Conservation (phyloP, 2,113 vertebrate genomes). For the Danionella cerebrum region DNA sequence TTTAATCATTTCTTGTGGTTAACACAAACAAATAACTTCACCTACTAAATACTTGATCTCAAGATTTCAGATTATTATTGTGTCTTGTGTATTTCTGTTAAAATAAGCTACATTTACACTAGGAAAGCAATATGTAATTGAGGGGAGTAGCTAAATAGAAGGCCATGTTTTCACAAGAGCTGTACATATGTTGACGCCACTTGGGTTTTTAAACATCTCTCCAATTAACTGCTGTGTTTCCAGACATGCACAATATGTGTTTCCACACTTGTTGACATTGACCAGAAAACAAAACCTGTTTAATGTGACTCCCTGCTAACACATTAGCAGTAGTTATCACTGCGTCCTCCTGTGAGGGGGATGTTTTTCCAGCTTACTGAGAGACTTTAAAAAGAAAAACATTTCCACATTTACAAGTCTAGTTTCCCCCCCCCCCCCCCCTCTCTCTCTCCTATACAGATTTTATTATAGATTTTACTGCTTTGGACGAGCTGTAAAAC, state of each 20-base stretch:
- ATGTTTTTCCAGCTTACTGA: neutral
- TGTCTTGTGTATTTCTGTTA: neutral
- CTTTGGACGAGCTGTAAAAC: too few relatives aligned
- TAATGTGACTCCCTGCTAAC: neutral
- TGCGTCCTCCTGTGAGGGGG: neutral
- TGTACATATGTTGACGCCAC: neutral
- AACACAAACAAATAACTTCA: too few relatives aligned
- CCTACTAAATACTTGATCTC: too few relatives aligned
- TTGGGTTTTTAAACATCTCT: neutral
- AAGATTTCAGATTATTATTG: neutral
- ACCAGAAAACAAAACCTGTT: slow-evolving; percentile 2
- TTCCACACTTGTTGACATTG: neutral
- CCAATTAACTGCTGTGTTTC: slow-evolving; percentile 3
- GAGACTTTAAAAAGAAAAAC: neutral
- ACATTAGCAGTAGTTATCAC: neutral
- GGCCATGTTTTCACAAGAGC: neutral
- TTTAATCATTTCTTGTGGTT: too few relatives aligned
- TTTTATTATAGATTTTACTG: slow-evolving; percentile 1
- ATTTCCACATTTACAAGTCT: too few relatives aligned
- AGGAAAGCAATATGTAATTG: neutral
- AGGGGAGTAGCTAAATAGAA: neutral
- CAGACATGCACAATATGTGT: neutral
- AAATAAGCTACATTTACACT: slow-evolving; percentile 1
- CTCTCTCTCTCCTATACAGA: neutral
- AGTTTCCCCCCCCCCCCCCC: too few relatives aligned